A percentile compares a stretch with the other conserved stretches of the same genome.
Conservation (phyloP, 2,888 invertebrate genomes). For the Papilio protenor region DNA sequence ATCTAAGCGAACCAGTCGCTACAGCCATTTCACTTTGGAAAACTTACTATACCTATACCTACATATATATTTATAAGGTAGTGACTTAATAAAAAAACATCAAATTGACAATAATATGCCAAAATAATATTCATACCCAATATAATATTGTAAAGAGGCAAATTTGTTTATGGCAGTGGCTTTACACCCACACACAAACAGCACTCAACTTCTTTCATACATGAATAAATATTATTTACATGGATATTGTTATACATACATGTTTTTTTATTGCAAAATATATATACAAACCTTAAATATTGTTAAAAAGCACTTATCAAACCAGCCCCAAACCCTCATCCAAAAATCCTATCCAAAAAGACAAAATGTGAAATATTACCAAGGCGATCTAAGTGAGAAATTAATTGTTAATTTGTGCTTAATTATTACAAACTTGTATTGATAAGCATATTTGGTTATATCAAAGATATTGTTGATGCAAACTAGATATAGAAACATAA, state of each 20-base stretch:
- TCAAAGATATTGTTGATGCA: slow-evolving; percentile 30
- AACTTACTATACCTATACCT: slow-evolving; percentile 48
- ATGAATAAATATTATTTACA: slow-evolving; percentile 72
- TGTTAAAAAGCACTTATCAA: slow-evolving; percentile 78
- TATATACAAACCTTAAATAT: slow-evolving; percentile 77
- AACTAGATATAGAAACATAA: slow-evolving; percentile 49
- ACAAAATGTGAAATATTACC: slow-evolving; percentile 48
- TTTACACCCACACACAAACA: slow-evolving; percentile 77
- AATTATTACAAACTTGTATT: slow-evolving; percentile 39
- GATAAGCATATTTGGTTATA: slow-evolving; percentile 39
- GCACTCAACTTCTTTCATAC: slow-evolving; percentile 76
- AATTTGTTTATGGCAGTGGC: slow-evolving; percentile 73
- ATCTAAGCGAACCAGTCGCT: slow-evolving; percentile 70
- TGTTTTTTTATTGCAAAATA: slow-evolving; percentile 77
- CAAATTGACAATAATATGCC: slow-evolving; percentile 49
- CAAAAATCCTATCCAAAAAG: slow-evolving; percentile 56
- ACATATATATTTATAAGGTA: slow-evolving; percentile 46
- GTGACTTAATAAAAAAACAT: slow-evolving; percentile 46
- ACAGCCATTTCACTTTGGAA: slow-evolving; percentile 37
- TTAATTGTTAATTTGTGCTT: slow-evolving; percentile 46
- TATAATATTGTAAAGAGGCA: slow-evolving; percentile 57
- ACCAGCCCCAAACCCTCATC: slow-evolving; percentile 63
- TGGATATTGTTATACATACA: slow-evolving; percentile 68
- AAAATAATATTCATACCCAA: slow-evolving; percentile 49
- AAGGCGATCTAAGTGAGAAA: slow-evolving; percentile 48